phyloP scores from a whole-genome alignment of 2,113 vertebrate species.

The Vulpes ferrilata region DNA sequence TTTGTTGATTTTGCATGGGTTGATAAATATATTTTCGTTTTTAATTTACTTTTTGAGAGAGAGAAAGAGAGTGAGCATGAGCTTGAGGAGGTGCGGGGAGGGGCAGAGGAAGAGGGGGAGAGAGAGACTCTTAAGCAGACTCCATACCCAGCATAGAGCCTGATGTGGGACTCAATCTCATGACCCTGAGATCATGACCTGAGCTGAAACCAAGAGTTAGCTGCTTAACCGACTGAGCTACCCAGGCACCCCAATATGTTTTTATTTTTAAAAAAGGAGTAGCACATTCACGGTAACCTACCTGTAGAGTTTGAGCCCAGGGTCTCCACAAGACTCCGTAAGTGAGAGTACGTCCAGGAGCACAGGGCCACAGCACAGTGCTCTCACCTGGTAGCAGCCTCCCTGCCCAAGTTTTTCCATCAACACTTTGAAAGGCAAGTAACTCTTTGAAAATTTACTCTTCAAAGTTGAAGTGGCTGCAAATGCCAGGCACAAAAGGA shows the following conservation, averaged over 20 bases:
- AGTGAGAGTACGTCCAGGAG: background rate
- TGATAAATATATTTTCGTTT: background rate
- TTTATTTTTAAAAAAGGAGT: background rate
- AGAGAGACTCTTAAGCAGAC: background rate
- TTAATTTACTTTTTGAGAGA: background rate
- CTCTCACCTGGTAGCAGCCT: background rate
- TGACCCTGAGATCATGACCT: background rate
- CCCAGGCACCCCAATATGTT: background rate
- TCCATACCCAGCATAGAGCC: background rate
- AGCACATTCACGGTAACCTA: background rate
- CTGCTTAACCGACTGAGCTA: background rate
- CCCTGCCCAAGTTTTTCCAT: background rate
- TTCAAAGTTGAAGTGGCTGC: background rate
- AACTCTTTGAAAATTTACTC: background rate
- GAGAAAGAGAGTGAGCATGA: background rate
- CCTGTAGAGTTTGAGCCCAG: background rate
- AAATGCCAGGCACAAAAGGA: background rate
- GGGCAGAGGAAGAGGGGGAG: background rate
- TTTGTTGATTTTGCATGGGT: background rate
- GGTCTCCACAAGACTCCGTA: background rate
- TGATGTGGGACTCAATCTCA: background rate
- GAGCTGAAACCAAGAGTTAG: background rate
- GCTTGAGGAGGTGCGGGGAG: background rate
- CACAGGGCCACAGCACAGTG: rapidly evolving
- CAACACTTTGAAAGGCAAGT: background rate